Base-by-base conservation (phyloP, 2,888 invertebrate genomes). In the Lithophane leautieri region DNA sequence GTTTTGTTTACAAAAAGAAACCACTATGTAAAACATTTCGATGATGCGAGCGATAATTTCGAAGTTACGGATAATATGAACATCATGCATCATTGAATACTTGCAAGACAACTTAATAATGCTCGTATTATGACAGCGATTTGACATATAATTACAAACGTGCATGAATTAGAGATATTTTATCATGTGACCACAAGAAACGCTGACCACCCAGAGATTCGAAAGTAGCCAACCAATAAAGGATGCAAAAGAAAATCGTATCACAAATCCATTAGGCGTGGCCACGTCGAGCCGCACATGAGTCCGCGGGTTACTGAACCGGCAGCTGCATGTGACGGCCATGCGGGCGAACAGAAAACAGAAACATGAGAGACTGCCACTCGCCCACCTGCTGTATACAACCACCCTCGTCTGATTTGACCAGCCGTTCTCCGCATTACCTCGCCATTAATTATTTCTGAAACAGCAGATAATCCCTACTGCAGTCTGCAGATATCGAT, bases 221-320 rank as follows among this genome's bases (percentile, higher is more conserved):
- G 85, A 83, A 75, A 78, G 83, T 79, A 61, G 70, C 47, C 60
- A 73, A 42, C 61, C 70, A 73, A 74, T 79, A 79, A 78, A 83
- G 79, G 70, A 83, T 82, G 74, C 70, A 70, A 80, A 79, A 82
- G 80, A 69, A 79, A 79, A 79, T 81, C 70, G 84, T 91, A 91
- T 91, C 86, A 90, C 86, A 89, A 90, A 88, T 87, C 84, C 88
- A 93, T 92, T 93, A 92, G 83, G 81, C 86, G 86, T 85, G 25
- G 85, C 56, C 68, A 81, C 69, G 58, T 83, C 78, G 88, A 83
- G 86, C 85, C 87, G 89, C 89, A 82, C 90, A 88, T 86, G 89
- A 88, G 83, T 91, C 89, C 88, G 88, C 82, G 90, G 93, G 94
- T 93, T 91, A 93, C 87, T 93, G 92, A 92, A 92, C 93, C 78